A percentile compares a stretch with the other conserved stretches of the same genome.
Conservation (phyloP, 1,140 invertebrate genomes). For the Apis florea region DNA sequence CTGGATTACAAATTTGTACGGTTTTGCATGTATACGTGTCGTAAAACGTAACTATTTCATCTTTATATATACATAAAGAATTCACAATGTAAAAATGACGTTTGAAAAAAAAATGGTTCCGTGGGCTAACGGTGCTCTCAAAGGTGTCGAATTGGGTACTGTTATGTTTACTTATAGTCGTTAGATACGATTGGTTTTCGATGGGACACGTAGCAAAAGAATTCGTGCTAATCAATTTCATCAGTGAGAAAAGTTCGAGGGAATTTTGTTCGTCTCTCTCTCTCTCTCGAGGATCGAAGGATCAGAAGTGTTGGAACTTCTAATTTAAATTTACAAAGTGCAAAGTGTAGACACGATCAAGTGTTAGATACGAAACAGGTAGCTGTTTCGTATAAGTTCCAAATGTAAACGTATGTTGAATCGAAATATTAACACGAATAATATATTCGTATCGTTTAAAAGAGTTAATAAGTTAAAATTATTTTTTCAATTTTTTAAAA, state of each 20-base stretch:
- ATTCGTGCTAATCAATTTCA: slow-evolving; percentile 33
- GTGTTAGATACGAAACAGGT: too few species aligned
- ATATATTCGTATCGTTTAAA: too few species aligned
- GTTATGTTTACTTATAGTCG: slow-evolving; percentile 47
- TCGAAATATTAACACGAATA: too few species aligned
- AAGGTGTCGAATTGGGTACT: slow-evolving; percentile 40
- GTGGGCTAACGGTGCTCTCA: slow-evolving; percentile 45
- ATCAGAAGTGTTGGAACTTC: neutral
- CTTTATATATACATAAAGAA: too few species aligned
- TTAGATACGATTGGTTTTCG: slow-evolving; percentile 26
- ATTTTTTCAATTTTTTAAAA: too few species aligned
- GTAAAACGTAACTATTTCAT: too few species aligned
- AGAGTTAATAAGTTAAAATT: too few species aligned
- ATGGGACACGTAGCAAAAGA: neutral
- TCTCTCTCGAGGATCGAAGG: neutral
- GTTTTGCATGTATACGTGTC: too few species aligned
- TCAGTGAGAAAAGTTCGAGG: neutral
- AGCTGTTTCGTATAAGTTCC: too few species aligned
- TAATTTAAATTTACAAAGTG: neutral
- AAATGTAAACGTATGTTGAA: too few species aligned
- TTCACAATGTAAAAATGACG: neutral
- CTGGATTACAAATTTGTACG: too few species aligned
- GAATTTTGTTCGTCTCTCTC: neutral
- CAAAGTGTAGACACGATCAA: neutral
- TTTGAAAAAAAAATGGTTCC: slow-evolving; percentile 10